Conservation (phyloP, 2,797 vertebrate species). For the Tragelaphus oryx region DNA sequence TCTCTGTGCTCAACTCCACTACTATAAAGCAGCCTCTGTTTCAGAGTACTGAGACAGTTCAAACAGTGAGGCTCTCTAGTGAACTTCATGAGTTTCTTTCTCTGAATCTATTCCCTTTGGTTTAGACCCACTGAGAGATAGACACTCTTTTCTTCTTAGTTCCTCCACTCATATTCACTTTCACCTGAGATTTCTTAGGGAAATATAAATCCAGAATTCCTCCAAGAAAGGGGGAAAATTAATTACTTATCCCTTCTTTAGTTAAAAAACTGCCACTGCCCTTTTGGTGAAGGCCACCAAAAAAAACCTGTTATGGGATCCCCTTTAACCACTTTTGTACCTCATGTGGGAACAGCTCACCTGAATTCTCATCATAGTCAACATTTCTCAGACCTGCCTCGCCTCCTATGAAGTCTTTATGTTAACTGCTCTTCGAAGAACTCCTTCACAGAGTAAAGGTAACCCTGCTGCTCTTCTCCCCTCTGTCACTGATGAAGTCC, state of each 20-base stretch:
- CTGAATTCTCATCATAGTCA: background rate
- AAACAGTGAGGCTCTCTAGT: background rate
- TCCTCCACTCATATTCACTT: background rate
- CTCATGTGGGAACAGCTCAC: background rate
- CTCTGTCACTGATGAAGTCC: background rate
- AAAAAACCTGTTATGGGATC: background rate
- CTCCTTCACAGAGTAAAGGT: background rate
- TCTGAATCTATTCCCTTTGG: background rate
- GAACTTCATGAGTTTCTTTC: background rate
- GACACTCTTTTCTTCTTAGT: background rate
- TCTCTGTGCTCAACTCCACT: background rate
- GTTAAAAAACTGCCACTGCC: background rate
- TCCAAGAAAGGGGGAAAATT: background rate
- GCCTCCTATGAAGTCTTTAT: background rate
- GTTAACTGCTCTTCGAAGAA: background rate
- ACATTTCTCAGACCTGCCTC: background rate
- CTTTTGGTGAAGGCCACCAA: background rate
- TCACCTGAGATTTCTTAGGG: background rate
- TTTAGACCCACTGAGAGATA: background rate
- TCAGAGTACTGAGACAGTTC: background rate
- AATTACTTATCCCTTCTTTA: background rate
- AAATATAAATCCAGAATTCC: background rate
- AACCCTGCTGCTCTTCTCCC: background rate
- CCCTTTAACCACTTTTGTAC: background rate
- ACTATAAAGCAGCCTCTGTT: background rate